Base-by-base conservation (phyloP, 1,140 invertebrate species). In the Drosophila pseudoobscura region DNA sequence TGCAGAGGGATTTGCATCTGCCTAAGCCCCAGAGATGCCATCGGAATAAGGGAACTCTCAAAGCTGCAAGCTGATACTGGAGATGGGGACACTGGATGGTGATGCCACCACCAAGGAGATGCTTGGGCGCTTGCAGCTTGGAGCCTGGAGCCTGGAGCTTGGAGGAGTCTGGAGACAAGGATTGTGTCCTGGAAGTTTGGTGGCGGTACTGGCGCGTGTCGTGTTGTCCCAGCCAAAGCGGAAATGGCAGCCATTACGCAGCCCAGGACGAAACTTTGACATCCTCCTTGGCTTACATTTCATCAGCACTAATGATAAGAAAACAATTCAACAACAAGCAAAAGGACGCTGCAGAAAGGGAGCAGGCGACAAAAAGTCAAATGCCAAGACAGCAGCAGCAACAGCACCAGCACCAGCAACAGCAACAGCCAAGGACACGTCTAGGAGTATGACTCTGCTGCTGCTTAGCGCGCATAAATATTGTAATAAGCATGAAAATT, bases 401-500 rank as follows among this genome's bases (percentile, higher is more conserved):
- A 11, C 31, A 31, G 9, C 46, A 8, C 0, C 29, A 31, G 29
- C 29, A 31, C 2, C 29, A 31, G 29, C 29, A 31, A 7, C 29
- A 31, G 29, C 29, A 31, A 9, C 31, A 57, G 17, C 24, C 55
- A 58, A 58, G 43, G 13, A 47, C 17, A 47, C 24, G 55, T 35
- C 24, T 20, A 13, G 11, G 35, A 13, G 11, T 39, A 9, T 9
- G 8, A 7, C 31, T 31, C 31, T 31, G 44, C 26, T 44, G 44
- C 68, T 72, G 74, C 76, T 79, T 64, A 55, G 75, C 60, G 65
- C 54, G 60, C 70, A 80, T 78, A 78, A 83, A 78, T 83, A 83
- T 83, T 83, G 65, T 78, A 83, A 77, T 83, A 83, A 78, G 74
- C 77, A 80, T 78, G 78, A 78, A 78, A 83, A 83, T 78, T 83